Evolutionary conservation across 2,113 vertebrate species (phyloP), one percentile per base, ranked within the genome.

Genomic region (Amazona guildingii): DNA sequence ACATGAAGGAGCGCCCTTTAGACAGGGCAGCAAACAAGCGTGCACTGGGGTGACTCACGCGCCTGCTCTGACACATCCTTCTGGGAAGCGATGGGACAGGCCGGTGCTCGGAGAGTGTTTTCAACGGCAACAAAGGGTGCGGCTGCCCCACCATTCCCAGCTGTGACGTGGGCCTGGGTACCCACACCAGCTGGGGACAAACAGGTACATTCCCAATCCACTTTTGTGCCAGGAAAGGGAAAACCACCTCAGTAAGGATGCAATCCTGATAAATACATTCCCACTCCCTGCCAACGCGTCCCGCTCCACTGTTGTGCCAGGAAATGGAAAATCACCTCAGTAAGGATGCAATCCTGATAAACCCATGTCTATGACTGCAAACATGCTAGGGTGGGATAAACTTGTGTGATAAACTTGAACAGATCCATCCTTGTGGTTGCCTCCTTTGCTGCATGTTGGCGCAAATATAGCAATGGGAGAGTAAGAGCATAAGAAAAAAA

Each of bases 21-120:
- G 46, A 76, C 63, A 67, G 61, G 37, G 52, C 66, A 75, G 37
- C 76, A 94, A 82, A 86, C 83, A 78, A 92, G 27, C 0, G 5
- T 75, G 66, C 1, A 2, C 86, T 89, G 2, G 4, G 48, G 9
- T 96, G 95, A 97, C 46, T 97, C 95, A 95, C 17, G 0, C 37
- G 37, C 83, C 69, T 87, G 84, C 91, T 96, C 91, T 72, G 75
- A 93, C 94, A 95, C 84, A 95, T 91, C 81, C 11, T 94, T 78
- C 94, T 95, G 94, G 94, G 95, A 96, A 88, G 76, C 1, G 1
- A 75, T 51, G 55, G 91, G 69, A 68, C 48, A 69, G 68, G 51
- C 16, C 46, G 39, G 80, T 0, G 49, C 69, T 70, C 69, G 16
- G 37, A 59, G 61, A 33, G 51, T 66, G 68, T 66, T 96, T 86